Evolutionary conservation across 1,140 invertebrate species (phyloP).

Genomic region (Solen grandis): DNA sequence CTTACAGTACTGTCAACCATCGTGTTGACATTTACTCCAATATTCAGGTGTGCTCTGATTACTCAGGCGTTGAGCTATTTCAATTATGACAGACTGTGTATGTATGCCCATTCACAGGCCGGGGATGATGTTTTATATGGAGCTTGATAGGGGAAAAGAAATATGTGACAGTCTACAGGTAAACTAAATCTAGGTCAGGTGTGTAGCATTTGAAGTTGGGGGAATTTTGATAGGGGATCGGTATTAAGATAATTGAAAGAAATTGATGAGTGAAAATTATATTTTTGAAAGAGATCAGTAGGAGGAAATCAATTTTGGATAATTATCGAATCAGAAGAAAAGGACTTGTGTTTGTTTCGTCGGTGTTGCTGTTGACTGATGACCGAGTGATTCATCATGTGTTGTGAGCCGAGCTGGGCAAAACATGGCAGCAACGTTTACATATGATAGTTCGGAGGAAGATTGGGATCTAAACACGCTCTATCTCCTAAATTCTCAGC

Average conservation of each 20-base stretch:
- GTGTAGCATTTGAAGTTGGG: constrained; percentile 22
- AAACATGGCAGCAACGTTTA: constrained; percentile 62
- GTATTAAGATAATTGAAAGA: neutral
- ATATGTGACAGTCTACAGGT: constrained; percentile 51
- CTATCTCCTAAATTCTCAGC: constrained; percentile 68
- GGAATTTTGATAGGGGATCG: neutral
- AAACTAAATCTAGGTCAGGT: constrained; percentile 53
- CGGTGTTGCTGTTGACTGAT: neutral
- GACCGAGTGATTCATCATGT: constrained; percentile 53
- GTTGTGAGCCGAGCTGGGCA: constrained; percentile 7
- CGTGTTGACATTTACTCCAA: no score
- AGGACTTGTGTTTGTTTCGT: neutral
- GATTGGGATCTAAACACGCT: constrained; percentile 72
- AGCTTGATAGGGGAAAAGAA: neutral
- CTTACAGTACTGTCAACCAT: no score
- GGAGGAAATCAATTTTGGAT: no score
- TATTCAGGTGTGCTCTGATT: constrained; percentile 47
- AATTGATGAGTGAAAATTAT: no score
- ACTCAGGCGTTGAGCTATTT: constrained; percentile 55
- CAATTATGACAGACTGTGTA: constrained; percentile 55
- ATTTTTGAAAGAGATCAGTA: no score
- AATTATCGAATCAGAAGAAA: neutral
- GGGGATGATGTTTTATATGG: constrained; percentile 31
- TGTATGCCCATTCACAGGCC: neutral
- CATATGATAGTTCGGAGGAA: constrained; percentile 71